Evolutionary conservation across 2,113 vertebrate genomes (phyloP), one percentile per base, ranked within the genome.

Genomic region (Carettochelys insculpta): DNA sequence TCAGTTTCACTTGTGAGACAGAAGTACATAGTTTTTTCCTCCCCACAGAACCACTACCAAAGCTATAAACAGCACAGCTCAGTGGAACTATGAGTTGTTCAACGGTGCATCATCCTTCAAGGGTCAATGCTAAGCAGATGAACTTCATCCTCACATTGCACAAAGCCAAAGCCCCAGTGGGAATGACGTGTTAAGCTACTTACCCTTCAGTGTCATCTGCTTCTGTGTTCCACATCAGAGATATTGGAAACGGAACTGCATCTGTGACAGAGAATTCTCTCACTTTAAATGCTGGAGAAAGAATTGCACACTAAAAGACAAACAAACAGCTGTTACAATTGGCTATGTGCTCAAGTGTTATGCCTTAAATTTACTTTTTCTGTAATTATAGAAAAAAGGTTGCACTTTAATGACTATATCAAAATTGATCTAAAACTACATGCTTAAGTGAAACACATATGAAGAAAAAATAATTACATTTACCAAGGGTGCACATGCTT

Each of bases 201-300:
- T 97, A 98, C 98, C 98, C 98, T 94, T 98, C 98, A 43, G 97
- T 93, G 65, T 98, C 97, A 92, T 98, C 98, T 50, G 97, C 97
- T 96, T 98, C 98, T 1, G 97, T 97, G 88, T 92, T 98, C 98
- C 98, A 98, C 78, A 98, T 92, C 53, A 98, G 92, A 75, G 98
- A 98, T 86, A 98, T 98, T 82, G 98, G 96, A 82, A 98, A 98
- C 17, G 98, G 97, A 43, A 97, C 96, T 48, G 97, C 97, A 97
- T 98, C 98, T 61, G 98, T 98, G 92, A 98, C 97, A 11, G 98
- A 98, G 89, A 98, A 98, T 50, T 98, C 98, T 95, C 98, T 91
- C 77, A 98, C 98, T 97, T 98, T 98, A 96, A 98, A 98, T 75
- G 98, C 98, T 54, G 98, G 98, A 58, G 98, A 98, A 92, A 98